phyloP scores from a whole-genome alignment of 30 jellyfish, hydroid and myxozoan genomes.

The Chironex yamaguchii region DNA sequence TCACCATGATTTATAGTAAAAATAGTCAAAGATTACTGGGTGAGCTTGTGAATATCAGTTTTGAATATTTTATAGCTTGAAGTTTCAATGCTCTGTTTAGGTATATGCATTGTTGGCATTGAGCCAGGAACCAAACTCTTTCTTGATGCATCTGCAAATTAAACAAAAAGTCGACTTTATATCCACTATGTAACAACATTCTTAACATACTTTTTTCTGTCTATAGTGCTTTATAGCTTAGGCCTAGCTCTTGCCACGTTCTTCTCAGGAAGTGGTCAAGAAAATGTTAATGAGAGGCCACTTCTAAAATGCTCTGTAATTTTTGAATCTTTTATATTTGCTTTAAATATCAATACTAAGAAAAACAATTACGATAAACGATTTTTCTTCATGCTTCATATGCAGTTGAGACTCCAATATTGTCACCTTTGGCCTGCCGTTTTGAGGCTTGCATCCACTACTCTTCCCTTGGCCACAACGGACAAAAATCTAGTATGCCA shows the following conservation, averaged over 20 bases:
- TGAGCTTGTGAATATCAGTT: background rate
- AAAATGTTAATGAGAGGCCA: too few relatives aligned
- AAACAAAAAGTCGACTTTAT: too few relatives aligned
- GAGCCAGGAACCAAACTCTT: constrained; percentile 66
- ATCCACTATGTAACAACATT: too few relatives aligned
- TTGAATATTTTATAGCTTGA: background rate
- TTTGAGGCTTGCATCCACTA: constrained; percentile 47
- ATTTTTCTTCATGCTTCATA: constrained; percentile 54
- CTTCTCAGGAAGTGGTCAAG: too few relatives aligned
- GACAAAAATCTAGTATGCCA: constrained; percentile 59
- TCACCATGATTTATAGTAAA: too few relatives aligned
- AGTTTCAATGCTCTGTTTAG: constrained; percentile 43
- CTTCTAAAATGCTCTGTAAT: too few relatives aligned
- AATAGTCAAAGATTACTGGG: too few relatives aligned
- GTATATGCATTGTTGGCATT: constrained; percentile 48
- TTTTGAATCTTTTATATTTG: too few relatives aligned
- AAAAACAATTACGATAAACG: constrained; percentile 25
- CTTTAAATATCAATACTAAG: constrained; percentile 7
- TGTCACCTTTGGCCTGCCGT: constrained; percentile 1
- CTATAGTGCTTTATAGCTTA: too few relatives aligned
- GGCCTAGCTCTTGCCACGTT: too few relatives aligned
- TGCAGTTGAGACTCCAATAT: constrained; percentile 48
- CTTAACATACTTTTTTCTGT: too few relatives aligned
- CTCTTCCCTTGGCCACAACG: constrained; percentile 52
- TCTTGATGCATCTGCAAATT: constrained; percentile 50